Percentiles rank a stretch among this genome's conserved stretches.
Conservation (phyloP, 2,797 vertebrate genomes). For the Sorex maritimensis region DNA sequence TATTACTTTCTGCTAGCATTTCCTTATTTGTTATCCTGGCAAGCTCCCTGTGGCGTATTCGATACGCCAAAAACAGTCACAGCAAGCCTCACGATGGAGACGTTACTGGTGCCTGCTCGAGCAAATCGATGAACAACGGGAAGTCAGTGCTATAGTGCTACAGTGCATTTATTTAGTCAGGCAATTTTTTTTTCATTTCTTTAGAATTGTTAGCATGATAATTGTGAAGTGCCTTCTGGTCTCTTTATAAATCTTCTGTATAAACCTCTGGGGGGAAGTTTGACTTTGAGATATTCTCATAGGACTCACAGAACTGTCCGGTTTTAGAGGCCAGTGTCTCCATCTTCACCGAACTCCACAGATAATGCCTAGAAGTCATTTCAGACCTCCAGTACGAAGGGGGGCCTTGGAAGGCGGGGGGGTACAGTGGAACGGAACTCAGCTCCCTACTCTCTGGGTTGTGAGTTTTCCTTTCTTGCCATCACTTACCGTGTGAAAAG, state of each 20-base stretch:
- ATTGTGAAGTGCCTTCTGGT: conserved; percentile 17
- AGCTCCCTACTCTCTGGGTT: neutral
- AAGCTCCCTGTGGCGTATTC: too few species aligned
- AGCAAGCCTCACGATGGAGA: too few species aligned
- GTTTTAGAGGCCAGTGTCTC: neutral
- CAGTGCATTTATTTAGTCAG: neutral
- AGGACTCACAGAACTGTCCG: neutral
- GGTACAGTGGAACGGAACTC: accelerated
- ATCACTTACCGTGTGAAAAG: conserved; percentile 15
- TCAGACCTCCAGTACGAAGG: neutral
- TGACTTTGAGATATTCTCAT: conserved; percentile 44
- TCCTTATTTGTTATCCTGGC: neutral
- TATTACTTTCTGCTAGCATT: conserved; percentile 37
- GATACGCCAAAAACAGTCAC: too few species aligned
- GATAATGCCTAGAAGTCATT: neutral
- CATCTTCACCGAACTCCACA: neutral
- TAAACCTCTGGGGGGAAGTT: conserved; percentile 31
- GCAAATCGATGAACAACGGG: too few species aligned
- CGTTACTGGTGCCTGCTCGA: too few species aligned
- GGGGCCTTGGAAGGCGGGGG: neutral
- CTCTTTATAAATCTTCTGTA: conserved; percentile 30
- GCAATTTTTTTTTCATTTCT: conserved; percentile 36
- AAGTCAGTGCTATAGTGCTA: too few species aligned
- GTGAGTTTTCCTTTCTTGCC: neutral
- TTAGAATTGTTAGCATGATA: conserved; percentile 23